These are phyloP conservation scores for Callorhinus ursinus DNA, from an alignment of 2,113 vertebrate species.

Conservation along the genomic window DNA sequence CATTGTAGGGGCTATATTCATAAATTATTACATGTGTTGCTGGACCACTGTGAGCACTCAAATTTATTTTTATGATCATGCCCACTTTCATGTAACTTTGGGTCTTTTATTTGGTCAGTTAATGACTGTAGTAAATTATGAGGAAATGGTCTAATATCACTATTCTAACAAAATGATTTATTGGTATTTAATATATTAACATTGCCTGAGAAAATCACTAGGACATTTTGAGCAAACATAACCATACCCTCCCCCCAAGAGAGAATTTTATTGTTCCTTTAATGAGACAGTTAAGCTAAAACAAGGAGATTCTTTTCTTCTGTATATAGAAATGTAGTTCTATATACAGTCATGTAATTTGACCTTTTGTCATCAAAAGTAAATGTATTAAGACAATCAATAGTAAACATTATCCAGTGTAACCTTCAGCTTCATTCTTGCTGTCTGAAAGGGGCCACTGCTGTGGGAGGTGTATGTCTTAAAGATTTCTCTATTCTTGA, in stretches of 20 bases:
- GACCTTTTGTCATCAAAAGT: slow-evolving; percentile 18
- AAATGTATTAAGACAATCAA: neutral
- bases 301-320: neutral
- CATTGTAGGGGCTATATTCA: neutral
- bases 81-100: neutral
- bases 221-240: slow-evolving; percentile 23
- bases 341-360: slow-evolving; percentile 18
- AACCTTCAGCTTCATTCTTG: neutral
- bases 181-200: slow-evolving; percentile 9
- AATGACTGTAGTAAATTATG: neutral
- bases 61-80: slow-evolving; percentile 22
- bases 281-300: slow-evolving; percentile 30
- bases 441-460: neutral
- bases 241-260: neutral
- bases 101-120: neutral
- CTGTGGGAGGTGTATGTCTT: neutral
- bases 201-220: slow-evolving; percentile 22
- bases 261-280: slow-evolving; percentile 9
- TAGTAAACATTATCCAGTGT: neutral
- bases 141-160: neutral
- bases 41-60: neutral
- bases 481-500: neutral
- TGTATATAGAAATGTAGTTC: neutral
- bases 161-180: slow-evolving; percentile 40
- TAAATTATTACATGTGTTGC: neutral